phyloP scores from a whole-genome alignment of 2,113 vertebrate genomes.

The Phrynocephalus versicolor region DNA sequence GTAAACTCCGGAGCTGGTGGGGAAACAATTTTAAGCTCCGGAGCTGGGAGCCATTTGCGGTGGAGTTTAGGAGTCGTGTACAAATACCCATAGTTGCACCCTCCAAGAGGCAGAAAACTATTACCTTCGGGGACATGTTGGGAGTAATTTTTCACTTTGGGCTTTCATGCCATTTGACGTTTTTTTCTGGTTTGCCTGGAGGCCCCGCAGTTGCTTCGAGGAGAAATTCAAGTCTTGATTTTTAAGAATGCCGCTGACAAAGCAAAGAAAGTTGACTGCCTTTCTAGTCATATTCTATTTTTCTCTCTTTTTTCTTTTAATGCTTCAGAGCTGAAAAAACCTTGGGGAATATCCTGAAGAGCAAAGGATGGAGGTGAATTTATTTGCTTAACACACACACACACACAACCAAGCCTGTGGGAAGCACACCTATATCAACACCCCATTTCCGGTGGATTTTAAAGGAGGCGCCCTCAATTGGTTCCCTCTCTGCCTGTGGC shows the following conservation, averaged over 20 bases:
- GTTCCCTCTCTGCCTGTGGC: neutral
- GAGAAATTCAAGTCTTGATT: too few relatives aligned
- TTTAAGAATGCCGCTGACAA: neutral
- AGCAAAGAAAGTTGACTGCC: neutral
- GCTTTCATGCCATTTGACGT: neutral
- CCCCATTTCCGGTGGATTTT: neutral
- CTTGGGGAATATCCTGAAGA: slow-evolving; percentile 83
- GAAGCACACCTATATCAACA: neutral
- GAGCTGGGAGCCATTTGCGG: too few relatives aligned
- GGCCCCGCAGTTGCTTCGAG: neutral
- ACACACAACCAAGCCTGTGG: too few relatives aligned
- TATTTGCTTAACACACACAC: too few relatives aligned
- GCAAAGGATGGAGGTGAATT: slow-evolving; percentile 83
- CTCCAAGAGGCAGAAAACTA: neutral
- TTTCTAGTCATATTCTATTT: too few relatives aligned
- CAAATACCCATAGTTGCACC: too few relatives aligned
- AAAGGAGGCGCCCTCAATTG: neutral
- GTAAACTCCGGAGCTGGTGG: too few relatives aligned
- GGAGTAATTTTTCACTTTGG: neutral
- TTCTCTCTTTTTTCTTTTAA: neutral
- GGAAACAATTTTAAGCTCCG: too few relatives aligned
- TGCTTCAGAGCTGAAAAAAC: slow-evolving; percentile 80
- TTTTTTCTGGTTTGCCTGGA: neutral
- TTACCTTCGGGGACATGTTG: neutral
- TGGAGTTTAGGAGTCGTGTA: too few relatives aligned